A percentile compares a stretch with the other conserved stretches of the same genome.
phyloP scores from a whole-genome alignment of 2,888 invertebrate species.

The Apantesis nais region DNA sequence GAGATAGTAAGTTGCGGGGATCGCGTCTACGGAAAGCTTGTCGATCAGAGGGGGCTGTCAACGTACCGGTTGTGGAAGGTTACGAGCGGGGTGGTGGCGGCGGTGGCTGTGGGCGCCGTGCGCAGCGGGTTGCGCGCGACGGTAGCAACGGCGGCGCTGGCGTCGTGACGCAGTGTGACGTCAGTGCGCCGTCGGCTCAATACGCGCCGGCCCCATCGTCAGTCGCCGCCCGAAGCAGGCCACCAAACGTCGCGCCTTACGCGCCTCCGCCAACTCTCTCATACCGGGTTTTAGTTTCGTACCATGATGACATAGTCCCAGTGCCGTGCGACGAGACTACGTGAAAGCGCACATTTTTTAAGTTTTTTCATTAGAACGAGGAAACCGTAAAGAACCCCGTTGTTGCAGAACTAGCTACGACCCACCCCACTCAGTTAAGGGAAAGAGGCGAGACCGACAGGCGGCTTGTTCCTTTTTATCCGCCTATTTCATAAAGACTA shows the following conservation, averaged over 20 bases:
- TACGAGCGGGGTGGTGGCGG: constrained; percentile 70
- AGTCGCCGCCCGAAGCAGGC: constrained; percentile 85
- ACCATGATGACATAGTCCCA: constrained; percentile 84
- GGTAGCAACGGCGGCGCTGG: constrained; percentile 78
- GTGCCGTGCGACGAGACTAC: constrained; percentile 81
- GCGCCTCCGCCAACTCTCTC: constrained; percentile 77
- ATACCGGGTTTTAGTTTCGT: constrained; percentile 84
- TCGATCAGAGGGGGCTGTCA: constrained; percentile 73
- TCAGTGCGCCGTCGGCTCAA: constrained; percentile 89
- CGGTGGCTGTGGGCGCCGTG: constrained; percentile 66
- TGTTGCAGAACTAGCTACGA: constrained; percentile 85
- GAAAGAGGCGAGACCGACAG: constrained; percentile 80
- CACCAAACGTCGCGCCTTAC: constrained; percentile 78
- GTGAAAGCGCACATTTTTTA: constrained; percentile 82
- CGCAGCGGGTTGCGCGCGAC: constrained; percentile 71
- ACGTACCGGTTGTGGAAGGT: constrained; percentile 79
- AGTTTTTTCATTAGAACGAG: constrained; percentile 81
- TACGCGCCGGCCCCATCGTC: constrained; percentile 86
- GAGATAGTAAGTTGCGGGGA: constrained; percentile 41
- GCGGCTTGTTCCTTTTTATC: constrained; percentile 80
- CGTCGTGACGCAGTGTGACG: constrained; percentile 89
- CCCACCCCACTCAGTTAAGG: constrained; percentile 80
- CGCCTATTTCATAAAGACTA: constrained; percentile 82
- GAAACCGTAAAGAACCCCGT: constrained; percentile 81
- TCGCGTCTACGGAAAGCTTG: constrained; percentile 59